Percentiles rank a stretch among this genome's conserved stretches.
Conservation (phyloP, 2,888 invertebrate species). For the Hemaris fuciformis region DNA sequence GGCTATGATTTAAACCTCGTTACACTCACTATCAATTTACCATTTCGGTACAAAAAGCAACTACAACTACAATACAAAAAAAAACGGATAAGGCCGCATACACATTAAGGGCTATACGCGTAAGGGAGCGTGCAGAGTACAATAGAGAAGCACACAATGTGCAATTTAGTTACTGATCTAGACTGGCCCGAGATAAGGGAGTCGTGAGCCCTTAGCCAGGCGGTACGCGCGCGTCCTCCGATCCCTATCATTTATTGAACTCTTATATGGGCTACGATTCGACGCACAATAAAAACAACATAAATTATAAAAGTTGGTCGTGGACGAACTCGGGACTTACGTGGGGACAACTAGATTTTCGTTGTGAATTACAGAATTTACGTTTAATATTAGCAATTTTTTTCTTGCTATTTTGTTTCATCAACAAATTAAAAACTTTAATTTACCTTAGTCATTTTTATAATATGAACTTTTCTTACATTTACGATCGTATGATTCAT, state of each 20-base stretch:
- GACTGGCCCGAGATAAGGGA: conserved; percentile 15
- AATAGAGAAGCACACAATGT: conserved; percentile 31
- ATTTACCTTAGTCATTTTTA: too few relatives aligned
- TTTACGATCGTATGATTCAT: too few relatives aligned
- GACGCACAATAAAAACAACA: neutral
- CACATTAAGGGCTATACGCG: neutral
- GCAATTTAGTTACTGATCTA: conserved; percentile 41
- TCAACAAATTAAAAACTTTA: too few relatives aligned
- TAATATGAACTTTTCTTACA: too few relatives aligned
- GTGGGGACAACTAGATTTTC: neutral
- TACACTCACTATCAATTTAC: too few relatives aligned
- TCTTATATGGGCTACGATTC: conserved; percentile 1
- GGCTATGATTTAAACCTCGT: too few relatives aligned
- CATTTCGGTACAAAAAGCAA: too few relatives aligned
- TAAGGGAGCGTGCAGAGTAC: neutral
- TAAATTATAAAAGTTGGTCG: neutral
- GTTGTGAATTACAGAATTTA: too few relatives aligned
- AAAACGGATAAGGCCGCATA: neutral
- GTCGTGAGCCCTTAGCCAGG: conserved; percentile 11
- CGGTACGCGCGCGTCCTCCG: neutral
- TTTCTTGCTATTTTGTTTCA: too few relatives aligned
- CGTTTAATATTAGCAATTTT: too few relatives aligned
- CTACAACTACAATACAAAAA: neutral
- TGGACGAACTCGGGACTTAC: neutral
- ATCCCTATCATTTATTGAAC: conserved; percentile 10